Evolutionary conservation across 2,888 invertebrate species (phyloP), one percentile per base, ranked within the genome.

Genomic region (Tachina fera): DNA sequence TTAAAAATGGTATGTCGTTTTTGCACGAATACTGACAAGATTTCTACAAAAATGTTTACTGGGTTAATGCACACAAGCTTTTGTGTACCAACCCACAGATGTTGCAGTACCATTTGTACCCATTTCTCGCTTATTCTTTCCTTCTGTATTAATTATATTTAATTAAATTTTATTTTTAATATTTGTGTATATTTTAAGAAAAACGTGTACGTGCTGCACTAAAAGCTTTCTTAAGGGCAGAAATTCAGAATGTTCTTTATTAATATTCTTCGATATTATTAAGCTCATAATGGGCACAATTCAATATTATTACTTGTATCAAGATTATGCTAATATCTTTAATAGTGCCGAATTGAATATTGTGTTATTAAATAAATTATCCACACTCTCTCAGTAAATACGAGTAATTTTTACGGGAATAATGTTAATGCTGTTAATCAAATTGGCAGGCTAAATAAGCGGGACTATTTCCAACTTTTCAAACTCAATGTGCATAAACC

Each of bases 131-230:
- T 90, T 89, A 88, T 89, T 88, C 88, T 90, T 84, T 43, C 22
- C 61, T 76, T 88, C 87, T 87, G 91, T 88, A 91, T 91, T 91
- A 91, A 91, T 91, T 91, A 90, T 91, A 91, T 91, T 91, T 91
- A 91, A 91, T 91, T 90, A 91, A 91, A 90, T 88, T 88, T 88
- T 88, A 88, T 90, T 77, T 22, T 61, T 41, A 31, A 78, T 43
- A 51, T 16, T 61, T 22, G 39, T 58, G 39, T 71, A 19, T 47
- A 51, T 67, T 71, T 67, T 11, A 87, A 71, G 77, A 67, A 70
- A 87, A 89, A 91, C 90, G 90, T 90, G 91, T 88, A 81, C 51
- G 63, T 65, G 16, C n/a, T 76, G 47, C 72, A 61, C 61, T 43
- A 39, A 75, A 88, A 82, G 49, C 61, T 60, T 74, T 77, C 16